A percentile compares a stretch with the other conserved stretches of the same genome.
These are phyloP conservation scores for Hyles vespertilio DNA, from an alignment of 1,140 invertebrate genomes.

Conservation along the genomic window DNA sequence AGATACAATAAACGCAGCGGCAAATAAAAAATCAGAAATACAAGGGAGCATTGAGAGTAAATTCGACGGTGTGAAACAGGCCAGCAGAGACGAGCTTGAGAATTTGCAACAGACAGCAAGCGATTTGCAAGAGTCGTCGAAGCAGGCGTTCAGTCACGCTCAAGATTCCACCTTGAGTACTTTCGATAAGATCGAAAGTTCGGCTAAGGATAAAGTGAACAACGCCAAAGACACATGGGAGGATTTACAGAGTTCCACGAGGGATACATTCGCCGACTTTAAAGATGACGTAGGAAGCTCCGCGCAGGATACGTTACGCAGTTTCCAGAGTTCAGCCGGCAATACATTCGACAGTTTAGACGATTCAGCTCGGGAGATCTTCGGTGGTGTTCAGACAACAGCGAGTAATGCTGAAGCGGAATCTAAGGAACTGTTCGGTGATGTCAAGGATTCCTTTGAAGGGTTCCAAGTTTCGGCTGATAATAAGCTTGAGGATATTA, in stretches of 20 bases:
- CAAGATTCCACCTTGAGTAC: slow-evolving; percentile 62
- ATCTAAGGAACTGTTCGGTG: slow-evolving; percentile 51
- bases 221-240: slow-evolving; percentile 54
- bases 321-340: slow-evolving; percentile 66
- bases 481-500: slow-evolving; percentile 61
- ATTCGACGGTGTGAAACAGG: slow-evolving; percentile 38
- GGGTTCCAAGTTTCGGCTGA: slow-evolving; percentile 64
- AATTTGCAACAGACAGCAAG: slow-evolving; percentile 38
- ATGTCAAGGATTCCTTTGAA: slow-evolving; percentile 52
- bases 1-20: slow-evolving; percentile 49
- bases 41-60: slow-evolving; percentile 33
- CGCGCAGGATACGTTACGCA: slow-evolving; percentile 59
- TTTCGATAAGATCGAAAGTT: slow-evolving; percentile 65
- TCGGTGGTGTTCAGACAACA: slow-evolving; percentile 37
- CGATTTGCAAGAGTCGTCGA: slow-evolving; percentile 46
- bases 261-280: slow-evolving; percentile 59
- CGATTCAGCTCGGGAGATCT: slow-evolving; percentile 50
- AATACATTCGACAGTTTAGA: slow-evolving; percentile 68
- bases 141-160: slow-evolving; percentile 49
- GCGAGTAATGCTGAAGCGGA: slow-evolving; percentile 31
- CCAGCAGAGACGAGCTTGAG: slow-evolving; percentile 35
- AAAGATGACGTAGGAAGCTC: slow-evolving; percentile 57
- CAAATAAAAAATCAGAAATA: slow-evolving; percentile 46
- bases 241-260: slow-evolving; percentile 56
- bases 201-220: slow-evolving; percentile 54